A percentile compares a stretch with the other conserved stretches of the same genome.
These are phyloP conservation scores for Cyclargus thomasi DNA, from an alignment of 1,140 invertebrate species.

Conservation along the genomic window DNA sequence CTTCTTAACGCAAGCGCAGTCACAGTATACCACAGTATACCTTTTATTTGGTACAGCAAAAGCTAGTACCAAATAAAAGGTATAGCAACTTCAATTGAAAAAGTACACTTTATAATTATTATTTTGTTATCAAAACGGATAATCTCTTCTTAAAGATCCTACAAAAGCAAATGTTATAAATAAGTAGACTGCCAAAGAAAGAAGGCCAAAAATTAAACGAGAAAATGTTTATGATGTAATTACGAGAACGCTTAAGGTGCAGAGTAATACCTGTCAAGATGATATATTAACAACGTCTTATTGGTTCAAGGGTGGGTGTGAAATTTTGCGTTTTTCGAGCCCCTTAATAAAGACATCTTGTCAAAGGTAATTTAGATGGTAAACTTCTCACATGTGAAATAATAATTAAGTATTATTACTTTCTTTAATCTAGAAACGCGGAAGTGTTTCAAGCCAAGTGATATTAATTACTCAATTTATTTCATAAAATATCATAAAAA, in stretches of 20 bases:
- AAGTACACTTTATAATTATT: no score
- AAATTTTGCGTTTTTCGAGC: slow-evolving; percentile 10
- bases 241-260: slow-evolving; percentile 47
- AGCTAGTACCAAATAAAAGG: no score
- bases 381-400: not conserved
- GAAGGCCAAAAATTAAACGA: slow-evolving; percentile 37
- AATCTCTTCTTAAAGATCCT: not conserved
- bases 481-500: no score
- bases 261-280: slow-evolving; percentile 64
- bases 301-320: slow-evolving; percentile 32
- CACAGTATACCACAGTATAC: no score
- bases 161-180: not conserved
- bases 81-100: no score
- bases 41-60: no score
- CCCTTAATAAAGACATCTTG: slow-evolving; percentile 6
- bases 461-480: no score
- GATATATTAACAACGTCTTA: slow-evolving; percentile 57
- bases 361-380: not conserved
- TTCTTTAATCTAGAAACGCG: no score
- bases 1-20: no score
- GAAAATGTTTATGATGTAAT: slow-evolving; percentile 41
- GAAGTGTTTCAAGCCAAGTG: no score
- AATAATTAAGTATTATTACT: not conserved
- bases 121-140: no score
- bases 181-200: not conserved